Base-by-base conservation (phyloP, 2,797 vertebrate genomes). In the Orestias chungarensis region DNA sequence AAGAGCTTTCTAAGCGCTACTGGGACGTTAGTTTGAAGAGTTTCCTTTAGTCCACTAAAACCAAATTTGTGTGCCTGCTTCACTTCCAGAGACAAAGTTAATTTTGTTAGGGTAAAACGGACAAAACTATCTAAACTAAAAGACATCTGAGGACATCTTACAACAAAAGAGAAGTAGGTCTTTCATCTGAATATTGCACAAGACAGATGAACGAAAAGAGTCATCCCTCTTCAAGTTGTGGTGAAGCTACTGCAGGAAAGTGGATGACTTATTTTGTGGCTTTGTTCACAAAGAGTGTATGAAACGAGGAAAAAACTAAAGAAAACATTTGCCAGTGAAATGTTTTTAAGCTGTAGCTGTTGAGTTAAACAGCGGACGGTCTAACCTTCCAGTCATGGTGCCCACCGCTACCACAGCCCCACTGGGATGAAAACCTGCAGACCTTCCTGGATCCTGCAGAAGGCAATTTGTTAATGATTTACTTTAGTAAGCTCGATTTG, bases 341-440 rank as follows among this genome's bases (percentile, higher is more conserved):
- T 20, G 59, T 38, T 49, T 49, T 49, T 33, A 20, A 44, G 43
- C 1, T 14, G 10, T 8, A 12, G 50, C 18, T 38, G 54, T 5
- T 12, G 62, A 20, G n/a, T n/a, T n/a, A n/a, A n/a, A n/a, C n/a
- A n/a, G n/a, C n/a, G n/a, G n/a, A n/a, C n/a, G n/a, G n/a, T n/a
- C 83, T 27, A 80, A 98, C 97, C 95, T 96, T 91, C 95, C 96
- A 44, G 94, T 95, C 87, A 96, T 94, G 14, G 96, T 96, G 65
- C 97, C 97, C 64, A 98, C 93, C 0, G 95, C 96, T 72, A 98
- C 73, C 55, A 97, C 96, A 0, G 89, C 85, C 0, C 96, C 96
- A 1, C 88, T 95, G 78, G 97, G 96, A 83, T 98, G 96, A 82
- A 98, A 97, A 59, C 95, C 94, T 12, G 93, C 95, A 18, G 93